Evolutionary conservation across 2,797 vertebrate genomes (phyloP), one percentile per base, ranked within the genome.

Genomic region (Enteromius paludinosus): DNA sequence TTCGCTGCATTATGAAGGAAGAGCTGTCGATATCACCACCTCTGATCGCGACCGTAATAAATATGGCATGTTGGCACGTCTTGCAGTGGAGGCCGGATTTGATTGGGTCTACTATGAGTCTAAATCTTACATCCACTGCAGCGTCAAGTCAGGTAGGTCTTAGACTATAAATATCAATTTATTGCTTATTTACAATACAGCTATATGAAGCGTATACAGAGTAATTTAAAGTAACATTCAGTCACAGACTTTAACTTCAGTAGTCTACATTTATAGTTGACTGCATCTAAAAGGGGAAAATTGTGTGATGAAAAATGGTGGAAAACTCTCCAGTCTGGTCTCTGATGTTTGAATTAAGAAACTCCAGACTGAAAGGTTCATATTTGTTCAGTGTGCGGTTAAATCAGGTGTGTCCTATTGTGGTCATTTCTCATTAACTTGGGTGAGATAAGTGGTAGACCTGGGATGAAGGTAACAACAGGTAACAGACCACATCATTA

Each of bases 31-130:
- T 92, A 99, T 99, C 94, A 99, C 98, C 81, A 99, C 98, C 41
- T 99, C 98, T 0, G 98, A 99, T 92, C 93, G 96, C 1, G 96
- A 97, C 91, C 95, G 96, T 52, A 97, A 96, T 90, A 99, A 99
- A 85, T 99, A 99, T 0, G 97, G 97, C 90, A 97, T 99, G 96
- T 90, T 99, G 93, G 98, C 97, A 12, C 95, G 98, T 79, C 90
- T 99, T 92, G 98, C 98, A 0, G 97, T 98, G 86, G 98, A 99
- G 91, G 98, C 98, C 0, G 98, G 98, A 81, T 99, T 99, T 3
- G 98, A 99, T 88, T 99, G 98, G 98, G 98, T 99, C 89, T 97
- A 98, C 93, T 99, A 98, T 0, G 97, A 99, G 88, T 99, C 98
- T 89, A 99, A 99, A 93, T 97, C 96, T 5, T 97, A 99, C 85